These are phyloP conservation scores for Limnephilus marmoratus DNA, from an alignment of 2,888 invertebrate genomes.

Conservation along the genomic window DNA sequence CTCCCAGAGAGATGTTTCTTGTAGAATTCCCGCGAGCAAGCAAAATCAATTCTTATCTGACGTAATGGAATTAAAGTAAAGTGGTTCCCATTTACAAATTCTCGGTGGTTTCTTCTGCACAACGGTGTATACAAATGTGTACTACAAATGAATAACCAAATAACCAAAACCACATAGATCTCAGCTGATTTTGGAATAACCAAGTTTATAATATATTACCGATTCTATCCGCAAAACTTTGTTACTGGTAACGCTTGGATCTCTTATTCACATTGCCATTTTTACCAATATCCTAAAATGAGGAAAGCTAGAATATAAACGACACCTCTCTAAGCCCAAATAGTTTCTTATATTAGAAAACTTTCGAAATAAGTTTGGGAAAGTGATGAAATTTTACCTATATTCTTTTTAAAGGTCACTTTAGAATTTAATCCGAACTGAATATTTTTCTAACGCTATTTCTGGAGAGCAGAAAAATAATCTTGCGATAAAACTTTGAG, in stretches of 20 bases:
- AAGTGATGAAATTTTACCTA: slow-evolving; percentile 18
- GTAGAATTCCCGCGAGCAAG: slow-evolving; percentile 52
- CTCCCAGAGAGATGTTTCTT: slow-evolving; percentile 18
- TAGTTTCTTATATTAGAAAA: slow-evolving; percentile 34
- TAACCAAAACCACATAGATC: no score
- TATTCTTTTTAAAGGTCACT: background rate
- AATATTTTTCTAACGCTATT: background rate
- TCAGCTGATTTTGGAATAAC: background rate
- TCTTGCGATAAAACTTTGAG: background rate
- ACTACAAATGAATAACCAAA: background rate
- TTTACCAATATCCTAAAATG: background rate
- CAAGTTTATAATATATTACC: background rate
- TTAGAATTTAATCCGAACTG: background rate
- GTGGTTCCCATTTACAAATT: slow-evolving; percentile 54
- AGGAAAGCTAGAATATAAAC: background rate
- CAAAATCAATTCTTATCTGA: slow-evolving; percentile 61
- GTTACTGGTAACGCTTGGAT: background rate
- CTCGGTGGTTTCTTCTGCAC: background rate
- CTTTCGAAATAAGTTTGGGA: background rate
- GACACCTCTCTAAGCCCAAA: background rate
- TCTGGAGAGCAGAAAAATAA: background rate
- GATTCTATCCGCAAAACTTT: background rate
- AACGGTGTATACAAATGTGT: background rate
- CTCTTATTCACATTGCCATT: background rate
- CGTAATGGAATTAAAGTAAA: slow-evolving; percentile 61